These are phyloP conservation scores for Leptogaster cylindrica DNA, from an alignment of 2,888 invertebrate genomes.

Conservation along the genomic window DNA sequence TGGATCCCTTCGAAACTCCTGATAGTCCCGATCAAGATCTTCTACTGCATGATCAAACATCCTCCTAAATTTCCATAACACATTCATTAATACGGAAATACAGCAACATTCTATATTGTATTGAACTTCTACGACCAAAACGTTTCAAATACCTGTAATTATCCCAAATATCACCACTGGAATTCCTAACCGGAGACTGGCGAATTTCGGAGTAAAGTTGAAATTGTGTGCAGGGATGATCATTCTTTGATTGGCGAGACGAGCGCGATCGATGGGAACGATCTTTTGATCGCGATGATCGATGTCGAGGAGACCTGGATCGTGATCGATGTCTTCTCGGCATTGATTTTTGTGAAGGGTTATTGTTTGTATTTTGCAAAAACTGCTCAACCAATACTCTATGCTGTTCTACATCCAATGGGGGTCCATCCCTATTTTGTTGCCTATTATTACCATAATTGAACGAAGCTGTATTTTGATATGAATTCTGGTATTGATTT, in stretches of 20 bases:
- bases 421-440: conserved; percentile 9
- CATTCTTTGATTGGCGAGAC: no score
- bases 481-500: neutral
- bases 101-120: neutral
- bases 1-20: conserved; percentile 68
- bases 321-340: conserved; percentile 24
- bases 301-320: neutral
- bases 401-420: conserved; percentile 56
- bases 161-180: conserved; percentile 55
- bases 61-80: conserved; percentile 34
- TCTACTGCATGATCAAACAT: conserved; percentile 42
- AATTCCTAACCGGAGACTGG: neutral
- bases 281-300: conserved; percentile 23
- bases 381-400: conserved; percentile 58
- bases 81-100: neutral
- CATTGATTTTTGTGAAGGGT: conserved; percentile 37
- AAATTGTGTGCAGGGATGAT: neutral
- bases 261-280: conserved; percentile 47
- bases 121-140: neutral
- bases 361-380: conserved; percentile 51
- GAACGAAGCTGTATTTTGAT: neutral
- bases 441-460: neutral
- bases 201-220: neutral
- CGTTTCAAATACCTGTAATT: conserved; percentile 52
- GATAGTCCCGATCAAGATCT: conserved; percentile 64